Evolutionary conservation across 2,797 vertebrate genomes (phyloP).

Genomic region (Danio jaintianensis): DNA sequence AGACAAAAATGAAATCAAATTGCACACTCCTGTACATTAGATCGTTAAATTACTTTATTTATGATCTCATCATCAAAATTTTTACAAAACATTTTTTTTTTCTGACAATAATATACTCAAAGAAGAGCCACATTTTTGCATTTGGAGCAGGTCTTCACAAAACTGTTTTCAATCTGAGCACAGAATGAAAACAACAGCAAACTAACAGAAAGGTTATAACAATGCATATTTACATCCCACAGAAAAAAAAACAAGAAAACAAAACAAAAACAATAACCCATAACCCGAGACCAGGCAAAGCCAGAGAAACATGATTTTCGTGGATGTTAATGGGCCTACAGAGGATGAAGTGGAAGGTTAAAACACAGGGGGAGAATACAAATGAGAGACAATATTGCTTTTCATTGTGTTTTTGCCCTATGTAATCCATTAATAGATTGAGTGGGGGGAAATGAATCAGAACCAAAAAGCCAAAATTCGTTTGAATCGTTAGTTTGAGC

Average conservation of each 20-base stretch:
- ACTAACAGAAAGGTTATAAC: constrained; percentile 69
- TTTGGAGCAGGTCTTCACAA: constrained; percentile 81
- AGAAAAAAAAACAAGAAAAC: constrained; percentile 49
- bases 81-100: constrained; percentile 85
- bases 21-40: constrained; percentile 56
- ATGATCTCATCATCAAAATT: constrained; percentile 87
- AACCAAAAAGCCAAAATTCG: constrained; percentile 45
- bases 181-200: constrained; percentile 71
- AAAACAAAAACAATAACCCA: constrained; percentile 63
- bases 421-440: constrained; percentile 54
- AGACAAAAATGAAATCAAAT: neutral
- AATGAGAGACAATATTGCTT: constrained; percentile 62
- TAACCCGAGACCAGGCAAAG: constrained; percentile 70
- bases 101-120: constrained; percentile 88
- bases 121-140: constrained; percentile 84
- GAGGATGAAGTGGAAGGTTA: constrained; percentile 47
- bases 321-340: constrained; percentile 52
- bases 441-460: constrained; percentile 12
- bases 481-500: constrained; percentile 50
- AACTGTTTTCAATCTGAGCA: constrained; percentile 75
- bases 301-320: constrained; percentile 57
- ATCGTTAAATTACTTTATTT: constrained; percentile 86
- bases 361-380: constrained; percentile 53
- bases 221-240: constrained; percentile 83
- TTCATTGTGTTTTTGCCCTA: constrained; percentile 57